Conservation (phyloP, 1,140 invertebrate genomes). For the Whitmania pigra region DNA sequence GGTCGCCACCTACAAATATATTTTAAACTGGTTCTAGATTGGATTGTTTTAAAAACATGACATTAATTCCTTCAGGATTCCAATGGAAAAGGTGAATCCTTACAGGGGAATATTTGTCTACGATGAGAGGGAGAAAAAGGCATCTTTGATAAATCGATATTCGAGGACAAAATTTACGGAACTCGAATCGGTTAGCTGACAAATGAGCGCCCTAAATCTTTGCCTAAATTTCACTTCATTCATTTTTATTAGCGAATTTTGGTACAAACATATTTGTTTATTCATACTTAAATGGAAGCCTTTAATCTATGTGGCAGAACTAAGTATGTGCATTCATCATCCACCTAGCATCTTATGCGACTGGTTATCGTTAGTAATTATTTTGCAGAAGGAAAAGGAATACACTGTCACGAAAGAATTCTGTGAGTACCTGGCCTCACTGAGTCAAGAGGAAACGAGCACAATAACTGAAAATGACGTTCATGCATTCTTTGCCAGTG, state of each 20-base stretch:
- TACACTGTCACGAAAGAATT: constrained; percentile 5
- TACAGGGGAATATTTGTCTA: not conserved
- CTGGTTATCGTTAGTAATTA: not conserved
- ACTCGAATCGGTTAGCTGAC: not conserved
- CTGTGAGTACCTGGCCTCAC: constrained; percentile 9
- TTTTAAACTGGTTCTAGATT: too few species aligned
- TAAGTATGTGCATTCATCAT: too few species aligned
- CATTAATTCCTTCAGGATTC: not conserved
- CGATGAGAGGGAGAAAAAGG: not conserved
- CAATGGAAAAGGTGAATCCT: not conserved
- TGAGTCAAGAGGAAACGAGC: not conserved
- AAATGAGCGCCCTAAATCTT: too few species aligned
- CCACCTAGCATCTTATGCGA: too few species aligned
- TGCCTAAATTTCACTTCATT: too few species aligned
- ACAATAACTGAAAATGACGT: not conserved
- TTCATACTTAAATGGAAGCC: too few species aligned
- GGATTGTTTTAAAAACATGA: too few species aligned
- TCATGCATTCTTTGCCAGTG: not conserved
- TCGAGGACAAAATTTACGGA: not conserved
- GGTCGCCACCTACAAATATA: not conserved
- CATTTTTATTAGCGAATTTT: too few species aligned
- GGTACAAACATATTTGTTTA: too few species aligned
- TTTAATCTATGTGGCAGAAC: too few species aligned
- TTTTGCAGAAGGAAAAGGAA: not conserved
- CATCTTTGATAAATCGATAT: not conserved